phyloP scores from a whole-genome alignment of 2,888 invertebrate genomes.

The Drosophila neotestacea region DNA sequence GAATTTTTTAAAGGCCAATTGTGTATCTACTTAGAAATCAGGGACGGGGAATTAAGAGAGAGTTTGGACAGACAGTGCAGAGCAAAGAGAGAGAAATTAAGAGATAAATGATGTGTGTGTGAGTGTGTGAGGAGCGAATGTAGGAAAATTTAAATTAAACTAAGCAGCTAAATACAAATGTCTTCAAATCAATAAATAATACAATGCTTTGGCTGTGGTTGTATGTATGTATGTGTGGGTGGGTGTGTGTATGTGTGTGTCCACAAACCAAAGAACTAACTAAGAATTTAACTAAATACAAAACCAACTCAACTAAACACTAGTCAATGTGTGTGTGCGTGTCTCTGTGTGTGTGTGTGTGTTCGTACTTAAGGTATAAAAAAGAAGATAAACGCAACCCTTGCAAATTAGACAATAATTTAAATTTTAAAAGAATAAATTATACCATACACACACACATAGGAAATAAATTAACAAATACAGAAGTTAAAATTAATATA shows the following conservation, averaged over 20 bases:
- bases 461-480: conserved; percentile 17
- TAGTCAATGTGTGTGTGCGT: conserved; percentile 24
- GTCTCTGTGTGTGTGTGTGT: conserved; percentile 13
- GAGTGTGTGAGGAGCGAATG: conserved; percentile 1
- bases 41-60: neutral
- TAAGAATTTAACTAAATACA: conserved; percentile 35
- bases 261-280: conserved; percentile 50
- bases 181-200: conserved; percentile 7
- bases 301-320: conserved; percentile 26
- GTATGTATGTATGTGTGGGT: conserved; percentile 4
- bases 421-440: conserved; percentile 13
- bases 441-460: conserved; percentile 14
- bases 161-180: conserved; percentile 25
- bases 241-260: conserved; percentile 14
- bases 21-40: conserved; percentile 3
- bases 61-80: conserved; percentile 30
- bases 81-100: conserved; percentile 30
- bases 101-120: conserved; percentile 13
- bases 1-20: conserved; percentile 4
- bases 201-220: conserved; percentile 26
- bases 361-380: conserved; percentile 8
- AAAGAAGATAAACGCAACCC: conserved; percentile 65
- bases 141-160: conserved; percentile 15
- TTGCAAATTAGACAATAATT: conserved; percentile 59
- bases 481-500: conserved; percentile 9